phyloP scores from a whole-genome alignment of 2,113 vertebrate species.

The Neolamprologus falcicula region DNA sequence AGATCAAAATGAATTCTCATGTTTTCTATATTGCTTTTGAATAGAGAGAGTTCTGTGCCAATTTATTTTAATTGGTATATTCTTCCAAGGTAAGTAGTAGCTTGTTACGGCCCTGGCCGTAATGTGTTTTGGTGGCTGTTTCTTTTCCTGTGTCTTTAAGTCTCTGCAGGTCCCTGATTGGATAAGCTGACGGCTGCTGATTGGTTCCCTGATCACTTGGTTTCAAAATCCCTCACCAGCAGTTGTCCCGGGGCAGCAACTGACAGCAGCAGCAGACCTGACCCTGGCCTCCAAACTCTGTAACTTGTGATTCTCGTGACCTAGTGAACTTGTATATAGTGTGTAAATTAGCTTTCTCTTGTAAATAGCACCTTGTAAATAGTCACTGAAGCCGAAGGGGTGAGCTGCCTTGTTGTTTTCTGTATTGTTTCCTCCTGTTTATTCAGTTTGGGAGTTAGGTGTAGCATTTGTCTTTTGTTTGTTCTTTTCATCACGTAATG shows the following conservation, averaged over 20 bases:
- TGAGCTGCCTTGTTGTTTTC: neutral
- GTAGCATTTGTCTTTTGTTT: neutral
- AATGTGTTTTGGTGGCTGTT: neutral
- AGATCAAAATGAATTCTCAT: neutral
- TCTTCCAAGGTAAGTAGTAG: neutral
- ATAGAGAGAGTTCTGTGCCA: neutral
- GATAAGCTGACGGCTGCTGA: neutral
- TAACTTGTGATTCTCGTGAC: neutral
- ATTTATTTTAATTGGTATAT: neutral
- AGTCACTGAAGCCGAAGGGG: neutral
- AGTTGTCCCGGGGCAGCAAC: neutral
- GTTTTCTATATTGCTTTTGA: neutral
- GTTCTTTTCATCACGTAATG: neutral
- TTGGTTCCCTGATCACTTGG: neutral
- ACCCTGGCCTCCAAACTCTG: neutral
- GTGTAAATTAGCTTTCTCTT: neutral
- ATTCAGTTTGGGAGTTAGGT: neutral
- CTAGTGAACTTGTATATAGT: neutral
- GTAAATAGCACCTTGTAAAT: neutral
- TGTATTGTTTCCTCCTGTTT: neutral
- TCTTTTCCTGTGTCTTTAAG: neutral
- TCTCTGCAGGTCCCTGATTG: neutral
- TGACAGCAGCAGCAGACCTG: neutral
- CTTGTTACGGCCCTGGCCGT: neutral
- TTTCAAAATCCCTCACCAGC: neutral